Conservation (phyloP, 2,113 vertebrate species). For the Sclerurus mexicanus region DNA sequence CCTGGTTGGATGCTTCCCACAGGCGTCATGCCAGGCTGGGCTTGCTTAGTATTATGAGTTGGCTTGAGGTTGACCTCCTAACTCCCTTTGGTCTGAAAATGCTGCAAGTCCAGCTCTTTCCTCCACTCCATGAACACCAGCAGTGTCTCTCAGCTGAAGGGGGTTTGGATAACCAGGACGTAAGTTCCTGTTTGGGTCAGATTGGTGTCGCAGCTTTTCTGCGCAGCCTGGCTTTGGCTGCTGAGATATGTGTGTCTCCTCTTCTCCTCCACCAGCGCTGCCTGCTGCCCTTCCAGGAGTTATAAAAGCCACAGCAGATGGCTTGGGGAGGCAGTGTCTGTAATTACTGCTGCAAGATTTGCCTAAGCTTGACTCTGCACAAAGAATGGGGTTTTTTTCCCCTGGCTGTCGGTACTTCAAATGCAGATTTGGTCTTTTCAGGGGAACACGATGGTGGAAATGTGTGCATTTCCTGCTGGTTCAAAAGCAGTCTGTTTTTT, state of each 20-base stretch:
- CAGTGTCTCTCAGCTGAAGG: not conserved
- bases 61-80: not conserved
- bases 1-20: not conserved
- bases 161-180: not conserved
- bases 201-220: not conserved
- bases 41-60: not conserved
- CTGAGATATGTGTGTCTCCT: not conserved
- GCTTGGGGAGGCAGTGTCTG: constrained; percentile 36
- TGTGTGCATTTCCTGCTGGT: not conserved
- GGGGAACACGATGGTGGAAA: not conserved
- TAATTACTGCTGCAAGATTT: constrained; percentile 29
- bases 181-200: not conserved
- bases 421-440: constrained; percentile 43
- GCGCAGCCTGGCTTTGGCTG: not conserved
- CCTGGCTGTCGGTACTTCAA: not conserved
- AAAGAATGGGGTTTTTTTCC: not conserved
- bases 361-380: constrained; percentile 8
- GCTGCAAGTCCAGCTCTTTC: not conserved
- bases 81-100: not conserved
- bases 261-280: not conserved
- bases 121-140: rapidly evolving
- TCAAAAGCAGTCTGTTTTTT: not conserved
- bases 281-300: constrained; percentile 45
- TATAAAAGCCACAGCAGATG: constrained; percentile 57
- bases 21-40: not conserved